Percentiles rank a stretch among this genome's conserved stretches.
These are phyloP conservation scores for Callimorpha dominula DNA, from an alignment of 2,888 invertebrate genomes.

Conservation along the genomic window DNA sequence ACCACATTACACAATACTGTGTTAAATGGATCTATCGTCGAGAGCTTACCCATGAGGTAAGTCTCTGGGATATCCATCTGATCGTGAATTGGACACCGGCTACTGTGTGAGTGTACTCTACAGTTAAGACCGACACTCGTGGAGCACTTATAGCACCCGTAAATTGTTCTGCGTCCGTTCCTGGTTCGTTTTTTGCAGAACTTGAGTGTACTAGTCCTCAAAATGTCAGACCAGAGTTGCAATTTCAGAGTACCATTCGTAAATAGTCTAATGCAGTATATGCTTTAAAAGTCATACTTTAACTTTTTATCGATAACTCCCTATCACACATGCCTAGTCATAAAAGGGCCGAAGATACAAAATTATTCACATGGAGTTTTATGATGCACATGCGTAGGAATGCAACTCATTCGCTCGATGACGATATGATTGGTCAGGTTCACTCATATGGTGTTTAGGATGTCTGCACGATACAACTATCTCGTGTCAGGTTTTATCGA, in stretches of 20 bases:
- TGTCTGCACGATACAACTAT: background rate
- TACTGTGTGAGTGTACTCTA: too few species aligned
- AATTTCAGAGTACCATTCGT: background rate
- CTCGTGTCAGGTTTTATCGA: background rate
- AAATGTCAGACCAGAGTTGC: too few species aligned
- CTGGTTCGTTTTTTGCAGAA: too few species aligned
- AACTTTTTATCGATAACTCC: conserved; percentile 3
- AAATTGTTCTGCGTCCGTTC: too few species aligned
- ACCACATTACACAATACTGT: too few species aligned
- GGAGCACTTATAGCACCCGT: too few species aligned
- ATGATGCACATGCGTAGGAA: conserved; percentile 38
- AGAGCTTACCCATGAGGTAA: too few species aligned
- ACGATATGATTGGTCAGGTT: conserved; percentile 17
- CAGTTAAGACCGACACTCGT: too few species aligned
- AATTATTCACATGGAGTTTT: conserved; percentile 51
- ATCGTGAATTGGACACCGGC: too few species aligned
- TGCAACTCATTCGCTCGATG: conserved; percentile 26
- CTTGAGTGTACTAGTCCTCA: too few species aligned
- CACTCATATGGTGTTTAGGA: background rate
- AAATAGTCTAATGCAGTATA: background rate
- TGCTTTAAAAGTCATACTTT: background rate
- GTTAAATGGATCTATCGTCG: too few species aligned
- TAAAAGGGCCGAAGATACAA: conserved; percentile 18
- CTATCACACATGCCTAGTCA: background rate
- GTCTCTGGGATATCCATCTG: too few species aligned